These are phyloP conservation scores for Tupiocoris notatus DNA, from an alignment of 2,888 invertebrate genomes.

Conservation along the genomic window DNA sequence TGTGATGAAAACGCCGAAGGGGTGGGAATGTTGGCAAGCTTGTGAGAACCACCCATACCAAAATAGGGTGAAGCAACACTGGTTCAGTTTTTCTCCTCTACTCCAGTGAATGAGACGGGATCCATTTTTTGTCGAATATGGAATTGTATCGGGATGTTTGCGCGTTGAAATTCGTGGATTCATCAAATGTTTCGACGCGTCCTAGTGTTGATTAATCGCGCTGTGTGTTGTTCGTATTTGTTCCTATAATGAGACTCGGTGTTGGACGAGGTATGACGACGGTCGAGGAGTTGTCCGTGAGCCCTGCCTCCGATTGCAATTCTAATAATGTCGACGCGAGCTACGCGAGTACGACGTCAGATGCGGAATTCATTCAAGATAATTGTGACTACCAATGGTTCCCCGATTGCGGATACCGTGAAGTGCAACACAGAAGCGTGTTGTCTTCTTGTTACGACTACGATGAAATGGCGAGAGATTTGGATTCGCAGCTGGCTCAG, in stretches of 20 bases:
- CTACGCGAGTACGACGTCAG: constrained; percentile 53
- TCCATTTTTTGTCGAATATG: background rate
- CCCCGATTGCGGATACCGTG: constrained; percentile 65
- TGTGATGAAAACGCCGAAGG: no score
- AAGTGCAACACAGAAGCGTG: constrained; percentile 76
- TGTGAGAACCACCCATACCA: no score
- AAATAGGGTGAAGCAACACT: background rate
- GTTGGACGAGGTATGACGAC: constrained; percentile 50
- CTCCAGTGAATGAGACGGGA: background rate
- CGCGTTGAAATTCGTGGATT: constrained; percentile 1
- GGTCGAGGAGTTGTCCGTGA: constrained; percentile 48
- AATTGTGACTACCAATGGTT: constrained; percentile 87
- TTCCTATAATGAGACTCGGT: constrained; percentile 42
- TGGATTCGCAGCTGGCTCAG: constrained; percentile 90
- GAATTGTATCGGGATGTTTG: background rate
- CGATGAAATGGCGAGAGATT: constrained; percentile 80
- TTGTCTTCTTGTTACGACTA: constrained; percentile 84
- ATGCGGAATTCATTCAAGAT: constrained; percentile 73
- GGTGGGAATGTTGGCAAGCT: no score
- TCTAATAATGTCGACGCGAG: constrained; percentile 59
- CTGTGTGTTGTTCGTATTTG: background rate
- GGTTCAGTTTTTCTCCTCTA: background rate
- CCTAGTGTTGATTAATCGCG: background rate
- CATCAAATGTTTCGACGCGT: background rate
- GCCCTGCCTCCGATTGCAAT: constrained; percentile 62